Base-by-base conservation (phyloP, 2,797 vertebrate species). In the Enteromius radiatus region DNA sequence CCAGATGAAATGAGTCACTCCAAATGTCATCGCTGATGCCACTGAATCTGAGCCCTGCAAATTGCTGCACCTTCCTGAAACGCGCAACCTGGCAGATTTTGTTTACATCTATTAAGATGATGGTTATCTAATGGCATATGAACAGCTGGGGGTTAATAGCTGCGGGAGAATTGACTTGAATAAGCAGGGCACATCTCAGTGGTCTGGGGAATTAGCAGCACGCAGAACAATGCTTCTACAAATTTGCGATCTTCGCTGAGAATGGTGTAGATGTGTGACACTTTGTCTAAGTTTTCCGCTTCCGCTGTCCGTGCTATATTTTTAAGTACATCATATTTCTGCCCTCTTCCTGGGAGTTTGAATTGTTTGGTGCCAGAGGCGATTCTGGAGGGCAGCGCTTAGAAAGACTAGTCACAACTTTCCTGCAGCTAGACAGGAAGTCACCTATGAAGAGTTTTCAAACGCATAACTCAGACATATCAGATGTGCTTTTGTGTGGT, bases 21-120 rank as follows among this genome's bases (percentile, higher is more conserved):
- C 69, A 83, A 84, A 89, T 88, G 84, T 75, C 84, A 81, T 61
- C 11, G 8, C 56, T 23, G 61, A 86, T 67, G 45, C 68, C 56
- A 56, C 61, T 70, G 84, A 85, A 82, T 80, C 82, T 74, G 73
- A 86, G 76, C 76, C 47, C 73, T 68, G 28, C 41, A 82, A 76
- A 89, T 85, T 85, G 82, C 52, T 61, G 71, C 49, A 81, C 76
- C 67, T 89, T 87, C 83, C 49, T 83, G 38, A 85, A 82, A 84
- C 56, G 61, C 26, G 41, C 74, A 80, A 68, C 63, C 74, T 82
- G 84, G 83, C 86, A 86, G 85, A 87, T 85, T 89, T 87, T 87
- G 85, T 89, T 89, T 87, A 85, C 88, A 89, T 89, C 73, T 87
- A 89, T 89, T 89, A 89, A 84, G 75, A 85, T 85, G 86, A 86